Conservation (phyloP, 2,888 invertebrate genomes). For the Diarsia brunnea region DNA sequence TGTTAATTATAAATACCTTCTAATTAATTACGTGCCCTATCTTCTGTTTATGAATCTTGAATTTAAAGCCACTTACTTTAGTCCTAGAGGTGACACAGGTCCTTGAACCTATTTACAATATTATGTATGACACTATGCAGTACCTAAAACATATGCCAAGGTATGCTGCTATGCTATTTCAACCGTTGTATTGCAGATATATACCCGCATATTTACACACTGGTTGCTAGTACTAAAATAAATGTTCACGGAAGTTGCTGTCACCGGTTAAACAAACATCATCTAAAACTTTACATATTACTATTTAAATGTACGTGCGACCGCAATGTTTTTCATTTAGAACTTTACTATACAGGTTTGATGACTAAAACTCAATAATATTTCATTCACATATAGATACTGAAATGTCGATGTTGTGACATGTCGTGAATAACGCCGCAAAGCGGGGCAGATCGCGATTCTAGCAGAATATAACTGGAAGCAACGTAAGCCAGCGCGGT, state of each 20-base stretch:
- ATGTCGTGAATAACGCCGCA: background rate
- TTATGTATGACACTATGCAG: background rate
- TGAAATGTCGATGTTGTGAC: background rate
- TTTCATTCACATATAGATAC: no score
- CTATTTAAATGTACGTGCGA: background rate
- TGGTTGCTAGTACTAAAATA: background rate
- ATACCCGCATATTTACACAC: background rate
- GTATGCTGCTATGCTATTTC: background rate
- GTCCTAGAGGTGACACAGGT: background rate
- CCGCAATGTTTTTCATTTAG: no score
- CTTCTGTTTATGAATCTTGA: constrained; percentile 17
- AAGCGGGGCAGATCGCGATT: background rate
- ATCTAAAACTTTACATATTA: background rate
- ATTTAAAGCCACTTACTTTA: background rate
- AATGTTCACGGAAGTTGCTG: background rate
- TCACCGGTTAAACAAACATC: background rate
- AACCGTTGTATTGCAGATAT: background rate
- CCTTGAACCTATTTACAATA: constrained; percentile 1
- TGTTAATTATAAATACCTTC: constrained; percentile 18
- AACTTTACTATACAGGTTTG: no score
- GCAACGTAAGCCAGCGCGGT: constrained; percentile 6
- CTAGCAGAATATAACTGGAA: constrained; percentile 5
- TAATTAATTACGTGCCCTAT: constrained; percentile 54
- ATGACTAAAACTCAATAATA: no score
- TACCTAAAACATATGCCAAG: background rate